These are phyloP conservation scores for Sigmodon hispidus DNA, from an alignment of 2,113 vertebrate species.

Conservation along the genomic window DNA sequence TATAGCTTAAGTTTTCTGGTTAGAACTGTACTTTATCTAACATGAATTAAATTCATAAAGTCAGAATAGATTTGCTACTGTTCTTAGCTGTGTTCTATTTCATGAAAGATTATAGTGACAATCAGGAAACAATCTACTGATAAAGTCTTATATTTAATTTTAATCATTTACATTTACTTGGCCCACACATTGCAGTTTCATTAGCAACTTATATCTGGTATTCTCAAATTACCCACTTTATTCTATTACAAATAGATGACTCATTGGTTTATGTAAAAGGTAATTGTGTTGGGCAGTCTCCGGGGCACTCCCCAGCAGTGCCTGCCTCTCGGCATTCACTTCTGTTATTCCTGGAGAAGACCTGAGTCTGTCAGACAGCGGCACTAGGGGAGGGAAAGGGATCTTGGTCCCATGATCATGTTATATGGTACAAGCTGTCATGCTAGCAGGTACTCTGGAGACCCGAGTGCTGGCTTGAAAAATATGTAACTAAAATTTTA, in stretches of 20 bases:
- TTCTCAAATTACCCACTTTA: neutral
- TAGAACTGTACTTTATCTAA: neutral
- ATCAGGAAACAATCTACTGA: neutral
- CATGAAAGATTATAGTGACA: neutral
- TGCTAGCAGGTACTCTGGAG: neutral
- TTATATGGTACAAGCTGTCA: neutral
- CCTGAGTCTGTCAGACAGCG: neutral
- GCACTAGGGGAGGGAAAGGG: neutral
- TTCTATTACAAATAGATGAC: neutral
- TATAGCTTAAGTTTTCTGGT: neutral
- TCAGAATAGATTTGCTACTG: neutral
- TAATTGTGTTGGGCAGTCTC: neutral
- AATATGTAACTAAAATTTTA: neutral
- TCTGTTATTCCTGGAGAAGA: neutral
- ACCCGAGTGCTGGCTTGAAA: neutral
- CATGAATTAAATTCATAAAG: neutral
- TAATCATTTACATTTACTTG: neutral
- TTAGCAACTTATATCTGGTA: neutral
- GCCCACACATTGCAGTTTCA: neutral
- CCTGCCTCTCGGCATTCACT: neutral
- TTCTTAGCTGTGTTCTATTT: slow-evolving; percentile 10
- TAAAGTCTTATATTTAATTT: neutral
- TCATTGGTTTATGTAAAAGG: neutral
- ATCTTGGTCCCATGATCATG: neutral
- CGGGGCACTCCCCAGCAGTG: neutral